A percentile compares a stretch with the other conserved stretches of the same genome.
These are phyloP conservation scores for Tipula lateralis DNA, from an alignment of 2,888 invertebrate species.

Conservation along the genomic window DNA sequence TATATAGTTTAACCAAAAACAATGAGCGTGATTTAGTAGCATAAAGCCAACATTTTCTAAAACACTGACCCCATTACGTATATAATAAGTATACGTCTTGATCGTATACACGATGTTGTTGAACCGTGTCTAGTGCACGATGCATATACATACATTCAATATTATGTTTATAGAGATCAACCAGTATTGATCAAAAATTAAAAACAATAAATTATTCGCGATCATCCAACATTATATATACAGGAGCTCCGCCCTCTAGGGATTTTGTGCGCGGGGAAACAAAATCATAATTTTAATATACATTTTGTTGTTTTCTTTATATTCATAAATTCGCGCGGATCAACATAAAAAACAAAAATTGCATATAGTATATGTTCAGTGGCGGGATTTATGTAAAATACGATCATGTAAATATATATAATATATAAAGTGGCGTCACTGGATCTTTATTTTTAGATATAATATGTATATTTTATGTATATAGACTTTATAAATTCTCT, in stretches of 20 bases:
- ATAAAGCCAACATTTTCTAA: not conserved
- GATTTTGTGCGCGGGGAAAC: not conserved
- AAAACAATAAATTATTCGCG: not conserved
- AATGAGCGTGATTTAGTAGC: not conserved
- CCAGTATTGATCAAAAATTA: not conserved
- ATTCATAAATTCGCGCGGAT: not conserved
- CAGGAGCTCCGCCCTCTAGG: slow-evolving; percentile 19
- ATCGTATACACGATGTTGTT: not conserved
- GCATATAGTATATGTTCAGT: not conserved
- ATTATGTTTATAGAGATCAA: not conserved
- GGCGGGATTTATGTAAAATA: not conserved
- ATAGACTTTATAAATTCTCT: slow-evolving; percentile 29
- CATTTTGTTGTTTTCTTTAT: not conserved
- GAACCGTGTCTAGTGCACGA: not conserved
- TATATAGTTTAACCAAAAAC: not conserved
- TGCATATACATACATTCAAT: not conserved
- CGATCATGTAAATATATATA: not conserved
- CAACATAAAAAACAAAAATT: not conserved
- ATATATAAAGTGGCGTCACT: not conserved
- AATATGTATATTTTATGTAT: not conserved
- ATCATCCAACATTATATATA: not conserved
- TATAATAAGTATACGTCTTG: not conserved
- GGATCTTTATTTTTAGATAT: not conserved
- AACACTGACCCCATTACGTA: not conserved
- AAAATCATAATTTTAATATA: not conserved